Conservation (phyloP, 1,140 invertebrate species). For the Ruditapes philippinarum region DNA sequence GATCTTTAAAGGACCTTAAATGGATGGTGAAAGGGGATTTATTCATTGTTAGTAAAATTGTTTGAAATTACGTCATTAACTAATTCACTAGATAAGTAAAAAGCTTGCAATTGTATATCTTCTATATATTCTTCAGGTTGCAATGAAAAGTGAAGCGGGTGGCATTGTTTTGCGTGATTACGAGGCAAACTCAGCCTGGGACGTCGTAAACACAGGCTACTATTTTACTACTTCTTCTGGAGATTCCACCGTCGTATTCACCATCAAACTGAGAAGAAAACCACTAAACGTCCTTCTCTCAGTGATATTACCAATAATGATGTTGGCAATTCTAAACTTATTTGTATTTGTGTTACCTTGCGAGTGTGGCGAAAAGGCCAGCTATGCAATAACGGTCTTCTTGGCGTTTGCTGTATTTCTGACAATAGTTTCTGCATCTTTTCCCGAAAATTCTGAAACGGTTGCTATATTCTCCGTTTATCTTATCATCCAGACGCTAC, state of each 20-base stretch:
- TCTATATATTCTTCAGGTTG: constrained; percentile 6
- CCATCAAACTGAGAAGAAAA: constrained; percentile 21
- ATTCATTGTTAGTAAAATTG: too few relatives aligned
- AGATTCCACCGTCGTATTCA: constrained; percentile 15
- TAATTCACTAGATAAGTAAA: too few relatives aligned
- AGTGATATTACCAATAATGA: constrained; percentile 26
- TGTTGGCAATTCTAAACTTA: constrained; percentile 30
- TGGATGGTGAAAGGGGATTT: neutral
- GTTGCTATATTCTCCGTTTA: constrained; percentile 21
- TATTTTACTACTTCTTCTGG: neutral
- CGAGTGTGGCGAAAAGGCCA: constrained; percentile 26
- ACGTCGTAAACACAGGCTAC: constrained; percentile 22
- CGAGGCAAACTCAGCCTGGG: constrained; percentile 36
- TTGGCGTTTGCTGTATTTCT: constrained; percentile 51
- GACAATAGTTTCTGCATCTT: constrained; percentile 31
- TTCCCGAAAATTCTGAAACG: constrained; percentile 43
- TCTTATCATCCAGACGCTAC: constrained; percentile 3
- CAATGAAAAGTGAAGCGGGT: neutral
- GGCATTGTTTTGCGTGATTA: constrained; percentile 4
- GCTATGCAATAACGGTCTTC: constrained; percentile 42
- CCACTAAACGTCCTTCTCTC: constrained; percentile 40
- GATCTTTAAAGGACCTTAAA: neutral
- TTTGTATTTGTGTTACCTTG: constrained; percentile 33
- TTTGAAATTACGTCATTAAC: too few relatives aligned
- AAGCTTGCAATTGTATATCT: neutral